Base-by-base conservation (phyloP, 2,113 vertebrate genomes). In the Rhynchomys soricoides region DNA sequence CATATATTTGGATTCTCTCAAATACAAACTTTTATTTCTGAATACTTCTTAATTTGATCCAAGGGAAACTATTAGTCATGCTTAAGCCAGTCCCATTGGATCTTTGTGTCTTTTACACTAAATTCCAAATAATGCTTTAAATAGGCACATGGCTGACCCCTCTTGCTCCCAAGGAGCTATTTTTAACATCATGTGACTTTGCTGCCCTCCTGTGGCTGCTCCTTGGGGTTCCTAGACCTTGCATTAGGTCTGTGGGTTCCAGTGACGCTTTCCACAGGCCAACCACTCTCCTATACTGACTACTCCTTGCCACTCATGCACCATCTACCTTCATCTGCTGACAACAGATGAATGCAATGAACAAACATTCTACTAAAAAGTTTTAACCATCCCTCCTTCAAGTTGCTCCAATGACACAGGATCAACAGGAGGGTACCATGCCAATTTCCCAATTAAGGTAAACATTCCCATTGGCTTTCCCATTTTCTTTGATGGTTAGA, bases 161-260 rank as follows among this genome's bases (percentile, higher is more conserved):
- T 40, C 0, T 34, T 4, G 62, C 77, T 43, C 75, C 2, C 24
- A 4, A 29, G 77, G 37, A 90, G 48, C 26, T 86, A 59, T 43
- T 90, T 87, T 79, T 17, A 92, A 74, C 89, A 96, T 45, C 97
- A 97, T 96, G 97, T 96, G 96, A 97, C 95, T 96, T 97, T 98
- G 97, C 97, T 97, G 97, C 97, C 97, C 97, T 95, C 97, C 96
- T 97, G 97, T 98, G 97, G 97, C 96, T 96, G 89, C 93, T 97
- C 71, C 93, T 93, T 83, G 86, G 97, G 97, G 96, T 17, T 95
- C 79, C 48, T 48, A n/a, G 68, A 62, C 78, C 70, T 86, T 64
- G 50, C 40, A 85, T 92, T 57, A 88, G 40, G 75, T 66, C 52
- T 70, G 0, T 24, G 59, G 87, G 75, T 57, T 88, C 90, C 10